Percentiles rank a stretch among this genome's conserved stretches.
phyloP scores from a whole-genome alignment of 92 coral and sea anemone genomes.

The Palythoa heliodiscus region DNA sequence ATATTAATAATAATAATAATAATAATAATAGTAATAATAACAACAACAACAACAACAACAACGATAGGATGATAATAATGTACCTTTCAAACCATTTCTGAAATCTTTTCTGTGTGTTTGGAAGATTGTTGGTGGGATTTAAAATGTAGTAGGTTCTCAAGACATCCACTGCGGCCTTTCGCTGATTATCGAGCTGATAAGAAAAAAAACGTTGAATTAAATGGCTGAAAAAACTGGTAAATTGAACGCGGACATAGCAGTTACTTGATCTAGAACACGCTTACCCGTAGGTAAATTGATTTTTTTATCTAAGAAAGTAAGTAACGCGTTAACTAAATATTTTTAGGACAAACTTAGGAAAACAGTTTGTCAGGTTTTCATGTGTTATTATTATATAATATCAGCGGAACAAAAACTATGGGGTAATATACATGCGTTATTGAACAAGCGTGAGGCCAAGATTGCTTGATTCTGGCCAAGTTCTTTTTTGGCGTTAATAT shows the following conservation, averaged over 20 bases:
- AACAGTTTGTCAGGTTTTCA: neutral
- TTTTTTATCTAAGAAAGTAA: neutral
- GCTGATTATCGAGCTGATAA: constrained; percentile 38
- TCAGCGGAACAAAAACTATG: no score
- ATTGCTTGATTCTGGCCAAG: no score
- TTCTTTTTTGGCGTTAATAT: no score
- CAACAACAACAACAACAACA: neutral
- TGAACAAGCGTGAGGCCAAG: no score
- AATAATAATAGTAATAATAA: no score
- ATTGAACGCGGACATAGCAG: neutral
- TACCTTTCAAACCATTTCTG: constrained; percentile 96
- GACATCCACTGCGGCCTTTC: constrained; percentile 64
- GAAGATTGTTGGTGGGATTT: constrained; percentile 87
- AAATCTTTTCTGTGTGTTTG: constrained; percentile 86
- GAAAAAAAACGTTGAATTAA: neutral
- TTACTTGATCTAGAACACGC: neutral
- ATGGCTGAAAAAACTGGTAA: neutral
- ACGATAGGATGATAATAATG: neutral
- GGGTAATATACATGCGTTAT: no score
- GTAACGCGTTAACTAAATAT: no score
- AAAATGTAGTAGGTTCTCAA: constrained; percentile 80
- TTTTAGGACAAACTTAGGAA: neutral
- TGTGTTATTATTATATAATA: no score
- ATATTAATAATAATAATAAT: no score
- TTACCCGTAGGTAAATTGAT: neutral